phyloP scores from a whole-genome alignment of 2,797 vertebrate species.

The Microctenopoma stevenorrisi region DNA sequence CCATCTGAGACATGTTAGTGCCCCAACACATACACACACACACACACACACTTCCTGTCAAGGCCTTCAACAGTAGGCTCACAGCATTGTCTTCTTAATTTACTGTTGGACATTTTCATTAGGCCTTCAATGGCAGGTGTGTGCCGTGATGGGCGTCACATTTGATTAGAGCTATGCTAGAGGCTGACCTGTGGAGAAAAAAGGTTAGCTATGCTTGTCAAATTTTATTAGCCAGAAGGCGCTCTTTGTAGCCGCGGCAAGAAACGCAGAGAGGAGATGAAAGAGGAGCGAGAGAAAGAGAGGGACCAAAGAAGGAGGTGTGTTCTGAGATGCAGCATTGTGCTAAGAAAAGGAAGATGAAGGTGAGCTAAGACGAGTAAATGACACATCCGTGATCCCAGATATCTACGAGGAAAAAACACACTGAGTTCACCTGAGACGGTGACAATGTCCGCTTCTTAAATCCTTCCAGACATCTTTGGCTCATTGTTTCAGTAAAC shows the following conservation, averaged over 20 bases:
- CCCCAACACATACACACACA: not conserved
- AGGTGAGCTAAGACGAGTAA: slow-evolving; percentile 43
- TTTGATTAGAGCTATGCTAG: slow-evolving; percentile 85
- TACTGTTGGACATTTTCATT: slow-evolving; percentile 81
- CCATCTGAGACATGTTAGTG: slow-evolving; percentile 22
- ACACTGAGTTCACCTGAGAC: slow-evolving; percentile 38
- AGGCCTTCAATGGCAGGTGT: slow-evolving; percentile 79
- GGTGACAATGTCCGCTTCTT: slow-evolving; percentile 13
- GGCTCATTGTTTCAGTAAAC: slow-evolving; percentile 43
- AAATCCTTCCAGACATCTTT: slow-evolving; percentile 31
- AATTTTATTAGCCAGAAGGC: slow-evolving; percentile 86
- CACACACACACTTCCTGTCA: slow-evolving; percentile 26
- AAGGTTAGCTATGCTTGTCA: slow-evolving; percentile 92
- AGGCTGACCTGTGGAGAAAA: slow-evolving; percentile 81
- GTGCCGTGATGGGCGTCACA: slow-evolving; percentile 87
- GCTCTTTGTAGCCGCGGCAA: slow-evolving; percentile 64
- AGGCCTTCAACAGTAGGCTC: slow-evolving; percentile 45
- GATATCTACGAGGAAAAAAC: slow-evolving; percentile 1
- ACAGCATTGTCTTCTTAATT: slow-evolving; percentile 72
- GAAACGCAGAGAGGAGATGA: slow-evolving; percentile 65
- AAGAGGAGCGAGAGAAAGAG: slow-evolving; percentile 46
- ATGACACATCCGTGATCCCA: slow-evolving; percentile 28
- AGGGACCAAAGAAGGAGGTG: slow-evolving; percentile 33
- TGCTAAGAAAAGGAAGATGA: slow-evolving; percentile 35
- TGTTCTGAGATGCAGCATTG: slow-evolving; percentile 31